Conservation (phyloP, 2,113 vertebrate genomes). For the Lanius ludovicianus region DNA sequence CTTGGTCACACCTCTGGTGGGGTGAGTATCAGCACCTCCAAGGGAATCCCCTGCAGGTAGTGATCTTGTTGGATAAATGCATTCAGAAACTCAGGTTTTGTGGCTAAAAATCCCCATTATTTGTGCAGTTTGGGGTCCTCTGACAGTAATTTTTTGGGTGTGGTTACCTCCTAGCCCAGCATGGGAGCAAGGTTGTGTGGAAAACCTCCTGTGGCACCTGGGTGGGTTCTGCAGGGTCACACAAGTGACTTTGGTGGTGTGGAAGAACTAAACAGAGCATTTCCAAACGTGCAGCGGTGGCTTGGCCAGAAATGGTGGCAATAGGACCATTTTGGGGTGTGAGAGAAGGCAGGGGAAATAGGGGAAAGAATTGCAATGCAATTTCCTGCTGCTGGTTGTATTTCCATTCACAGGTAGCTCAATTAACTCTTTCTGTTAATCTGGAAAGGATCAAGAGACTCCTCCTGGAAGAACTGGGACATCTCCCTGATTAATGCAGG, state of each 20-base stretch:
- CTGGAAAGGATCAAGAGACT: background rate
- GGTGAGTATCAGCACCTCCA: background rate
- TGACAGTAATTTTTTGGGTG: background rate
- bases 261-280: too few species aligned
- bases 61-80: fast-evolving
- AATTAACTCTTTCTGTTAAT: background rate
- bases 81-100: background rate
- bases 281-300: fast-evolving
- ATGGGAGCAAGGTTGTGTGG: fast-evolving
- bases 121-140: background rate
- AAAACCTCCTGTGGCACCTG: background rate
- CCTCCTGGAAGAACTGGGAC: background rate
- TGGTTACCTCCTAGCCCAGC: background rate
- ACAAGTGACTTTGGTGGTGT: too few species aligned
- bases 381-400: background rate
- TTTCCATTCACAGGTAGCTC: background rate
- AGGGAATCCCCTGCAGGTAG: background rate
- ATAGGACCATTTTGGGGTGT: fast-evolving
- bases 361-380: background rate
- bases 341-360: background rate
- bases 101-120: fast-evolving
- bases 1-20: background rate
- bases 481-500: background rate
- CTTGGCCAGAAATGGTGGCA: background rate
- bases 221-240: background rate